These are phyloP conservation scores for Nestor notabilis DNA, from an alignment of 2,113 vertebrate genomes.

Conservation along the genomic window DNA sequence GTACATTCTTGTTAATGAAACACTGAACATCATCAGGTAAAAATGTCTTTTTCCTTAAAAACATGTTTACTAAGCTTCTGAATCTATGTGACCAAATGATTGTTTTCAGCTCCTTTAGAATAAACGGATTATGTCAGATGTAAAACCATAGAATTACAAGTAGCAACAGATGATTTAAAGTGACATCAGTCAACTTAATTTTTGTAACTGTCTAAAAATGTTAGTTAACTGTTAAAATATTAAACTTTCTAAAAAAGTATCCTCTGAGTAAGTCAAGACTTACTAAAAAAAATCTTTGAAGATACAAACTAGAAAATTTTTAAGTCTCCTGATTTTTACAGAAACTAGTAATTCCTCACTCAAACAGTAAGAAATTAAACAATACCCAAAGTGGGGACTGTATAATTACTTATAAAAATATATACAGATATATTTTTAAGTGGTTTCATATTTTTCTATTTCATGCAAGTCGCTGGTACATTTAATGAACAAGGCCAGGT, in stretches of 20 bases:
- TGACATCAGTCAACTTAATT: neutral
- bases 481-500: neutral
- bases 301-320: neutral
- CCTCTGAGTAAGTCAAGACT: neutral
- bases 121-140: neutral
- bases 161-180: neutral
- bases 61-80: neutral
- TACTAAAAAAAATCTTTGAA: neutral
- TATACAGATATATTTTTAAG: neutral
- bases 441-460: neutral
- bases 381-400: neutral
- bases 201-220: neutral
- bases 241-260: neutral
- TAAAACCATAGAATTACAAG: neutral
- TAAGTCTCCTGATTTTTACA: neutral
- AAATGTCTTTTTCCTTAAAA: neutral
- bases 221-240: neutral
- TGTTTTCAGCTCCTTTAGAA: neutral
- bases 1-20: neutral
- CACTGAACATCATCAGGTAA: neutral
- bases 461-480: neutral
- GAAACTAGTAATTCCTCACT: neutral
- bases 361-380: neutral
- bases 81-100: neutral
- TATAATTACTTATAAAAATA: neutral